Percentiles rank a stretch among this genome's conserved stretches.
phyloP scores from a whole-genome alignment of 2,888 invertebrate species.

The Polyommatus icarus region DNA sequence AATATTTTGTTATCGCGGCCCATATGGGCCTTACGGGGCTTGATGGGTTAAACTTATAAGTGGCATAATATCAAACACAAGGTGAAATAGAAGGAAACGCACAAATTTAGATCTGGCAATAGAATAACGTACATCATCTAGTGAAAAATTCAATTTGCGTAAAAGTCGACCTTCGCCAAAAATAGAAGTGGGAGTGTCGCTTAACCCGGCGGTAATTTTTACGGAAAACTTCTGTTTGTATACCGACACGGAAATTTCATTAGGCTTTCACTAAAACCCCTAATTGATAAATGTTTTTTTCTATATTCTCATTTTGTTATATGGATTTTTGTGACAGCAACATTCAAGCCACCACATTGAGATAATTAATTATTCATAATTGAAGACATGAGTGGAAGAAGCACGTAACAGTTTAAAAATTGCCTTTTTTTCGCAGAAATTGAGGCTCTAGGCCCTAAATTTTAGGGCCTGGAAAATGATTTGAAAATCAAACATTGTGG shows the following conservation, averaged over 20 bases:
- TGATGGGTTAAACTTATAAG: too few species aligned
- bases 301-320: not conserved
- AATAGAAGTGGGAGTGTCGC: slow-evolving; percentile 25
- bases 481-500: too few species aligned
- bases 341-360: too few species aligned
- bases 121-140: slow-evolving; percentile 4
- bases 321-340: too few species aligned
- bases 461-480: too few species aligned
- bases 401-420: too few species aligned
- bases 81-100: not conserved
- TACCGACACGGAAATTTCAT: not conserved
- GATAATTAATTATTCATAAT: too few species aligned
- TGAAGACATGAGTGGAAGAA: too few species aligned
- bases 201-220: not conserved
- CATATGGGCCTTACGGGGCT: too few species aligned
- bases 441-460: too few species aligned
- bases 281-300: not conserved
- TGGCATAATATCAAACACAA: not conserved
- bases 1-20: too few species aligned
- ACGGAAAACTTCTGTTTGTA: not conserved
- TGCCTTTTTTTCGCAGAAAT: too few species aligned
- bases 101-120: slow-evolving; percentile 18
- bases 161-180: slow-evolving; percentile 20
- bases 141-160: slow-evolving; percentile 24
- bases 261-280: not conserved